Evolutionary conservation across 2,797 vertebrate genomes (phyloP), one percentile per base, ranked within the genome.

Genomic region (Mustela erminea): DNA sequence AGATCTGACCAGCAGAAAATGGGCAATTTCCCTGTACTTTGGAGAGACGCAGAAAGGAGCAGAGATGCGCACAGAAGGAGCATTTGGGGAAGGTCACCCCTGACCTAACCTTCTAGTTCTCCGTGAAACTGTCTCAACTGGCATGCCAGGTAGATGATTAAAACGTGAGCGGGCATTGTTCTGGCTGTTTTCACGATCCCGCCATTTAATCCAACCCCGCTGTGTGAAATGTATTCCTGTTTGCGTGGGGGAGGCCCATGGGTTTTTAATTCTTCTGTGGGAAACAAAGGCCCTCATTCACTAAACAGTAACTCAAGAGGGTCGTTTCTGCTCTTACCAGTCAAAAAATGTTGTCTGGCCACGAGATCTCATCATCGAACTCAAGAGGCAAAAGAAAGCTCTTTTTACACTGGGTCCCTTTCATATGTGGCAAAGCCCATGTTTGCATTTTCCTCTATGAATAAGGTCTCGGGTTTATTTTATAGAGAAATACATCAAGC

Each of bases 281-380:
- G 78, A 98, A 95, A 98, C 97, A 98, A 98, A 97, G 93, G 92
- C 32, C 95, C n/a, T 94, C 94, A 98, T 98, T 98, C 96, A 98
- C 81, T 87, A 27, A 92, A 97, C 87, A 90, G 86, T 97, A 98
- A 98, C 98, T 98, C 97, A 98, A 98, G 97, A 97, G 97, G 25
- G 1, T 95, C 90, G 70, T 96, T 98, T 97, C 97, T 98, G 84
- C 96, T 97, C 49, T 93, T 96, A 93, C 93, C 95, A 97, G 98
- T 98, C 97, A 98, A 97, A 98, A 98, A 98, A 98, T 97, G 98
- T 98, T 98, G 98, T 95, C 95, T 97, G 98, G 92, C 97, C 93
- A 97, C 58, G 84, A 97, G 96, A 98, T 98, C 97, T 97, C 97
- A 96, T 98, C 98, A 96, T 95, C 56, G 90, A 97, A 97, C 96